Base-by-base conservation (phyloP, 2,797 vertebrate species). In the Thaleichthys pacificus region DNA sequence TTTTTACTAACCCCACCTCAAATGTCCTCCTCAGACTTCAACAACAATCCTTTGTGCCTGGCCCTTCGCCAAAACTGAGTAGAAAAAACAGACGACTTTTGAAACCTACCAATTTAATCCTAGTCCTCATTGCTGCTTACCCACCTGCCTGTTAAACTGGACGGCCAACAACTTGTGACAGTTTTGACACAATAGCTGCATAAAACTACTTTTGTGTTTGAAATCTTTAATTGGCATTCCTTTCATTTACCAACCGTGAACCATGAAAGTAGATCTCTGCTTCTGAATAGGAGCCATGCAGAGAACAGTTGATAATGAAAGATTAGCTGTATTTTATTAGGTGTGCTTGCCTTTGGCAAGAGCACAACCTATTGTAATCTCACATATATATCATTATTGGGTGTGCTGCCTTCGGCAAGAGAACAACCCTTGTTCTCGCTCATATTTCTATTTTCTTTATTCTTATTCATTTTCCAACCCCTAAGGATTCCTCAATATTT, bases 221-320 rank as follows among this genome's bases (percentile, higher is more conserved):
- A 12, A 47, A 22, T 26, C 14, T 49, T 49, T 7, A 28, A 15
- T 28, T 24, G 19, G 26, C 56, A 32, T n/a, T 63, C 35, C 28
- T 61, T 73, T 62, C 11, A 42, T 42, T 51, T 70, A 19, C 19
- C 67, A 51, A 28, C 26, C 61, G 26, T 42, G 7, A 49, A 69
- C 21, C 17, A 4, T 21, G 65, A 61, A 68, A 9, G 38, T 42
- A 6, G 22, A 32, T 63, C 15, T 14, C 17, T 11, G n/a, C 26
- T n/a, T 21, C 8, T 56, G 24, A 24, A 15, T 22, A 8, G 4
- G 38, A 51, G 24, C n/a, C n/a, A 17, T 69, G 61, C 71, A 72
- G 26, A 11, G 32, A 73, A 58, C 57, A 26, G 57, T 61, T 65
- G 72, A 71, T 65, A 65, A 24, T 14, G 35, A 61, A n/a, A 64